phyloP scores from a whole-genome alignment of 2,888 invertebrate species.

The Cloeon dipterum region DNA sequence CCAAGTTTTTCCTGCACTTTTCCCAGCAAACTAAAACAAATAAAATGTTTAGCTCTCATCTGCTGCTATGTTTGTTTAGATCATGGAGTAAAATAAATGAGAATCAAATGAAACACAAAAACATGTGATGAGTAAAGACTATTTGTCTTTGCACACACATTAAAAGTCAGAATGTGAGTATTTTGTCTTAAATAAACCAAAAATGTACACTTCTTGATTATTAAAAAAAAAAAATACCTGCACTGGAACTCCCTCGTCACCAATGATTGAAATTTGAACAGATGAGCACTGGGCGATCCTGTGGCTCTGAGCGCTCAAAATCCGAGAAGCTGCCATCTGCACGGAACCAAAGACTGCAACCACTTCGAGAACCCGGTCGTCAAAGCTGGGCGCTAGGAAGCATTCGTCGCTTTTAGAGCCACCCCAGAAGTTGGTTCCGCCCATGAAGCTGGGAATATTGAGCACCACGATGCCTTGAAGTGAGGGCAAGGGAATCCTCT shows the following conservation, averaged over 20 bases:
- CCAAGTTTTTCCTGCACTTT: too few relatives aligned
- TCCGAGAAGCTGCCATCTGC: conserved; percentile 88
- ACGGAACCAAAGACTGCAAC: conserved; percentile 95
- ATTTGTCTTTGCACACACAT: too few relatives aligned
- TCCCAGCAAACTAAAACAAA: too few relatives aligned
- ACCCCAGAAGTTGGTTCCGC: conserved; percentile 98
- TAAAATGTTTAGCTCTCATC: too few relatives aligned
- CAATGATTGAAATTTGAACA: conserved; percentile 84
- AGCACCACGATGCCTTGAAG: conserved; percentile 91
- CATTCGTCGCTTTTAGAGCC: conserved; percentile 76
- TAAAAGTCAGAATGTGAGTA: too few relatives aligned
- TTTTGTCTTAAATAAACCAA: too few relatives aligned
- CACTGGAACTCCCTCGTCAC: conserved; percentile 79
- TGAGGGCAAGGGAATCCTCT: conserved; percentile 82
- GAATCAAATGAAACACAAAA: too few relatives aligned
- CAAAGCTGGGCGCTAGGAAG: conserved; percentile 82
- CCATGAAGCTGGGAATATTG: conserved; percentile 94
- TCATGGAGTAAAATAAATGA: too few relatives aligned
- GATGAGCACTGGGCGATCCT: conserved; percentile 91
- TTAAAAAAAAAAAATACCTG: too few relatives aligned
- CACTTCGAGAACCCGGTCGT: conserved; percentile 88
- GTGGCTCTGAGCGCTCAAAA: conserved; percentile 90
- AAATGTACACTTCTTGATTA: too few relatives aligned
- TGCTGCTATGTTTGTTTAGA: too few relatives aligned
- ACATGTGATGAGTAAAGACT: too few relatives aligned